A percentile compares a stretch with the other conserved stretches of the same genome.
These are phyloP conservation scores for Toxotes jaculatrix DNA, from an alignment of 2,113 vertebrate species.

Conservation along the genomic window DNA sequence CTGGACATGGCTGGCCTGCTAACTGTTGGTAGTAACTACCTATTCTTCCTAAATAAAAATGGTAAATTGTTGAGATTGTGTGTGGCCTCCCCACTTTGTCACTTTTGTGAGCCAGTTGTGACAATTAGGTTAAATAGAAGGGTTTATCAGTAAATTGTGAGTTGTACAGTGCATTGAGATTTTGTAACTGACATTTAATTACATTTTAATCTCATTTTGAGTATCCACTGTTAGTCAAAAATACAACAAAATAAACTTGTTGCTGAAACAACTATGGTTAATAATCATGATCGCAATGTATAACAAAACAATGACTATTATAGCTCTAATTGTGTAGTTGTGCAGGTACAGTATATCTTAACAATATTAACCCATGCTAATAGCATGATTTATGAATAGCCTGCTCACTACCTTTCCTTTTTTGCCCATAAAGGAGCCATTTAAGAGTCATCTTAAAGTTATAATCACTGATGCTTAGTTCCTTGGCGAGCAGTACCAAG, in stretches of 20 bases:
- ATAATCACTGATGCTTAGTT: conserved; percentile 68
- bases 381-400: conserved; percentile 51
- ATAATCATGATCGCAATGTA: background rate
- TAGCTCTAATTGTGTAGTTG: conserved; percentile 4
- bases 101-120: too few species aligned
- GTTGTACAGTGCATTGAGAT: background rate
- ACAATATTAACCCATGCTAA: conserved; percentile 29
- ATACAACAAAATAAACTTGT: background rate
- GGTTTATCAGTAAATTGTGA: background rate
- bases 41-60: too few species aligned
- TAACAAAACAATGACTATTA: conserved; percentile 15
- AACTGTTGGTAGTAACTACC: too few species aligned
- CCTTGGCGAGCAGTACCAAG: conserved; percentile 44
- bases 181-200: too few species aligned
- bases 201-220: background rate
- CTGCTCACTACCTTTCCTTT: conserved; percentile 33
- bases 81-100: too few species aligned
- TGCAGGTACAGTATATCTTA: conserved; percentile 27
- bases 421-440: conserved; percentile 60
- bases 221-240: background rate
- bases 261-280: background rate
- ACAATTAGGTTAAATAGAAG: background rate
- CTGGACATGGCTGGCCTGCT: too few species aligned
- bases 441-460: conserved; percentile 61
- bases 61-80: too few species aligned